These are phyloP conservation scores for Pardosa pseudoannulata DNA, from an alignment of 2,888 invertebrate species.

Conservation along the genomic window DNA sequence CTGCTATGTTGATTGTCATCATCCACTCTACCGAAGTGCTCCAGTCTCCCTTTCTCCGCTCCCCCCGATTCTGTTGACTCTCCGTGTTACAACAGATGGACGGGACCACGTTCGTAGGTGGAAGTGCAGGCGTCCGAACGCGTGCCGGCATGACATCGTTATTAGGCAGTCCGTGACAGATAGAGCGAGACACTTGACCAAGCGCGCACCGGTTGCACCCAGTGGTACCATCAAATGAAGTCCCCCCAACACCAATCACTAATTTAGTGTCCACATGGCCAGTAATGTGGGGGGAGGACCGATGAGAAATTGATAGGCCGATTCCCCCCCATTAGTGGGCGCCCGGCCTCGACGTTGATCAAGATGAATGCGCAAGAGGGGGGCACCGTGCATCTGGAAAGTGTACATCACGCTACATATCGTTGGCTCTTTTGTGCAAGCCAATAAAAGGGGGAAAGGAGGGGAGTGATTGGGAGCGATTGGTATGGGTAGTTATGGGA, in stretches of 20 bases:
- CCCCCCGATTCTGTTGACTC: background rate
- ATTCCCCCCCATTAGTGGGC: constrained; percentile 41
- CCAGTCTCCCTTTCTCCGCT: background rate
- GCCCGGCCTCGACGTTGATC: constrained; percentile 49
- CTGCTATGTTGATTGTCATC: too few relatives aligned
- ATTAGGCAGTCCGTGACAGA: constrained; percentile 3
- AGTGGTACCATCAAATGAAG: constrained; percentile 59
- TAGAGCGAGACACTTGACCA: constrained; percentile 42
- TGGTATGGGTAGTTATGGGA: constrained; percentile 58
- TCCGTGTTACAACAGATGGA: background rate
- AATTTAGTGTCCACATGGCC: constrained; percentile 69
- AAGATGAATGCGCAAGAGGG: constrained; percentile 61
- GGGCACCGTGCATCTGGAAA: constrained; percentile 32
- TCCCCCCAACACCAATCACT: constrained; percentile 60
- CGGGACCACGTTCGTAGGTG: background rate
- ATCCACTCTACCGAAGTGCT: too few relatives aligned
- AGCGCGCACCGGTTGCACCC: constrained; percentile 61
- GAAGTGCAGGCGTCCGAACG: background rate
- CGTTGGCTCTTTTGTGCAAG: constrained; percentile 7
- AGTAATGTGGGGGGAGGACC: constrained; percentile 43
- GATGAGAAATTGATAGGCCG: background rate
- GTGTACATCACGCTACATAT: constrained; percentile 17
- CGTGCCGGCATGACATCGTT: constrained; percentile 12
- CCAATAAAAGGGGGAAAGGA: constrained; percentile 3
- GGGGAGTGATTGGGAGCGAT: constrained; percentile 60